These are phyloP conservation scores for Phoenicopterus ruber DNA, from an alignment of 2,113 vertebrate genomes.

Conservation along the genomic window DNA sequence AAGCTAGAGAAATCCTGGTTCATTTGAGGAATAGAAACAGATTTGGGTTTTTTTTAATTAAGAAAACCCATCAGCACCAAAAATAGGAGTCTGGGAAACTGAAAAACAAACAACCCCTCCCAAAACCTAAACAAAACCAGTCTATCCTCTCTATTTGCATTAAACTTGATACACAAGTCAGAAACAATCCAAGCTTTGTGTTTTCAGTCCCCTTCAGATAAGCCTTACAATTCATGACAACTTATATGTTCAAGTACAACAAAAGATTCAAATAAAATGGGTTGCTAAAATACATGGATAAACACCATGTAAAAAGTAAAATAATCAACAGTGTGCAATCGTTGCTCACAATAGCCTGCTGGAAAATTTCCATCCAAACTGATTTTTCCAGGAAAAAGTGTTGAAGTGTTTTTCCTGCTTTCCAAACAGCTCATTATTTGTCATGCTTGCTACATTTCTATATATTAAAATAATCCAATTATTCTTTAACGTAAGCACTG, in stretches of 20 bases:
- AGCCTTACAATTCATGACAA: neutral
- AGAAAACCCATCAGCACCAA: neutral
- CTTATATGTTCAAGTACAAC: neutral
- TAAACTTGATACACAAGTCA: neutral
- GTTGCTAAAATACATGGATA: neutral
- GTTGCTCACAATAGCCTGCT: neutral
- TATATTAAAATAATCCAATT: neutral
- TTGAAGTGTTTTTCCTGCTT: neutral
- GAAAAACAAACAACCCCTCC: neutral
- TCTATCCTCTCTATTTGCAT: neutral
- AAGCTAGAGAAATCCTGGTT: neutral
- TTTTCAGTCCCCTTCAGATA: neutral
- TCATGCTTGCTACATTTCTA: neutral
- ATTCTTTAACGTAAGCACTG: neutral
- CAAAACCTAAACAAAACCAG: neutral
- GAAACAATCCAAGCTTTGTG: neutral
- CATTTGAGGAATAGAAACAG: neutral
- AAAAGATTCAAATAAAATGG: neutral
- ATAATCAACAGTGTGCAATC: accelerated
- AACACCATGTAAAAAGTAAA: neutral
- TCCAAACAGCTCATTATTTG: neutral
- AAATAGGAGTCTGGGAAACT: neutral
- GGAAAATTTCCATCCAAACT: neutral
- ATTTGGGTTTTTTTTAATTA: neutral
- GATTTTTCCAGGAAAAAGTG: neutral